Evolutionary conservation across 2,797 vertebrate genomes (phyloP), one percentile per base, ranked within the genome.

Genomic region (Eulemur mongoz): DNA sequence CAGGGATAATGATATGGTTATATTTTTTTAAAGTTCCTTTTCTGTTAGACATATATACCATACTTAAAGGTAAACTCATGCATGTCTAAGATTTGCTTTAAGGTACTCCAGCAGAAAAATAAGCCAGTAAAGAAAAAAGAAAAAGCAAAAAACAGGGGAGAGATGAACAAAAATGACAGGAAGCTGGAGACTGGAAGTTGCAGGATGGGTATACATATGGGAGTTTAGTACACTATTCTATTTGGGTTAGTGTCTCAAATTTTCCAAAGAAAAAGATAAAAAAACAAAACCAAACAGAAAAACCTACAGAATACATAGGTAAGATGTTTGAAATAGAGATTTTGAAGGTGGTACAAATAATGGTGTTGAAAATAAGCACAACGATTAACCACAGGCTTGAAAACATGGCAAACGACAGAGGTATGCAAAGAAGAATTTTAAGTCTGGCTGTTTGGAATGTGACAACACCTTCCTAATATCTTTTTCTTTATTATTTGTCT

Each of bases 141-240:
- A 40, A 15, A 18, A 45, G 30, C 11, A 7, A 61, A 8, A 54
- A 9, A 18, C 43, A 38, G 4, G 5, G 18, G 32, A 30, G 14
- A 54, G 15, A 63, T 15, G 82, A 73, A 40, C 10, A 79, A 38
- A 30, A 73, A 54, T 10, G 43, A 59, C 2, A 32, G 61, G 61
- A 75, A 22, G 20, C 30, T 38, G 48, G 59, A 52, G 76, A 32
- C 20, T 17, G 1, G 4, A 38, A 18, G 43, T 30, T 23, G 12
- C 2, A 17, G 4, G 59, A 35, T 2, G 7, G 2, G 10, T 18
- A 9, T 6, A 0, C 1, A 7, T 4, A 0, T 1, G 32, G 54
- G 1, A 40, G 23, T 7, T 40, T 54, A 30, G 4, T 5, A 50
- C 0, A 22, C 35, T 40, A 23, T 6, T 70, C 15, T 40, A 73